Conservation (phyloP, 2,797 vertebrate species). For the Chrysocyon brachyurus region DNA sequence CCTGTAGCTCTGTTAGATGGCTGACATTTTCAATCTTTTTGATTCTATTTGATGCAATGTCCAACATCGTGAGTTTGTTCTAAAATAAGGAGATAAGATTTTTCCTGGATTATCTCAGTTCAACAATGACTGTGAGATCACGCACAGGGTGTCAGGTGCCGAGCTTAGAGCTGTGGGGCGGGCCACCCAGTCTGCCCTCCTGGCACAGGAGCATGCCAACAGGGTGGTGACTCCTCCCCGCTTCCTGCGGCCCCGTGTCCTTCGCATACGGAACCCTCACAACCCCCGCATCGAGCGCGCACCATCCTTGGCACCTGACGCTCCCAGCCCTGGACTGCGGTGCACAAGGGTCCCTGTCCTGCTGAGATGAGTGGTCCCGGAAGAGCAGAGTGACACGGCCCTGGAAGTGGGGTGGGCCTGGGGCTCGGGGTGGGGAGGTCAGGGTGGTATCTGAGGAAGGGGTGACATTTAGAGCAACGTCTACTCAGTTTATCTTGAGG, state of each 20-base stretch:
- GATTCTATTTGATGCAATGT: constrained; percentile 97
- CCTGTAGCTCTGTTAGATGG: constrained; percentile 97
- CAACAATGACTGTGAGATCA: neutral
- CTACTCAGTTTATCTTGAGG: neutral
- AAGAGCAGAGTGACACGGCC: neutral
- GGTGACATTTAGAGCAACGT: fast-evolving
- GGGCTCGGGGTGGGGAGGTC: neutral
- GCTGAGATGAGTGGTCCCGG: neutral
- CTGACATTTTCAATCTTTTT: constrained; percentile 99
- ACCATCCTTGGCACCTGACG: neutral
- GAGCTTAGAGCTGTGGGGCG: fast-evolving
- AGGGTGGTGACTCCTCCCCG: fast-evolving
- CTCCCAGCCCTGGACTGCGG: neutral
- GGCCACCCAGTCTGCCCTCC: neutral
- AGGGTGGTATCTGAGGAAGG: neutral
- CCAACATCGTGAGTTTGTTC: constrained; percentile 99
- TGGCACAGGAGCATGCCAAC: fast-evolving
- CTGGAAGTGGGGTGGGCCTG: neutral
- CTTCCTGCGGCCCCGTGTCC: neutral
- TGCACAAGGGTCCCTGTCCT: neutral
- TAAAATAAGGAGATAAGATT: constrained; percentile 86
- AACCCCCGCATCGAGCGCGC: fast-evolving
- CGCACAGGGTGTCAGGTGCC: fast-evolving
- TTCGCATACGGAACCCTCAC: neutral
- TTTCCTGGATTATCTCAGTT: constrained; percentile 16